These are phyloP conservation scores for Prosapia bicincta DNA, from an alignment of 2,888 invertebrate genomes.

Conservation along the genomic window DNA sequence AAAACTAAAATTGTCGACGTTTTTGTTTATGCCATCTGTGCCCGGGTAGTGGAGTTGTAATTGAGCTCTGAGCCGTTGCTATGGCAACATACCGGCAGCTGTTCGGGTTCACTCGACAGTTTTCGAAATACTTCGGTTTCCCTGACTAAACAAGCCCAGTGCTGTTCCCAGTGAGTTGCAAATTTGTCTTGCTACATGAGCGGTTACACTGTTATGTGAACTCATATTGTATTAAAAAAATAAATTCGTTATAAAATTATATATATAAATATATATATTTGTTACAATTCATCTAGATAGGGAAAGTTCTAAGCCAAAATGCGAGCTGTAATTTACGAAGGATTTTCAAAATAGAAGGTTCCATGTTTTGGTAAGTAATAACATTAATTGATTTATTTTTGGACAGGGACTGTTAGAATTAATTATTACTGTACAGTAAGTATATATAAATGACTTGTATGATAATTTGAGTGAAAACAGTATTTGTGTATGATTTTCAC, in stretches of 20 bases:
- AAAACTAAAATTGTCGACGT: not conserved
- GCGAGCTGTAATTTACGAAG: not conserved
- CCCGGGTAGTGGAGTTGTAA: not conserved
- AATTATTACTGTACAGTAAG: too few species aligned
- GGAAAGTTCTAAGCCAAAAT: not conserved
- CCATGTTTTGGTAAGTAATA: not conserved
- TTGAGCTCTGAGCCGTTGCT: not conserved
- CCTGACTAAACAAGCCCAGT: not conserved
- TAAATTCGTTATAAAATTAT: too few species aligned
- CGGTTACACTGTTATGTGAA: not conserved
- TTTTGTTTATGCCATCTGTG: not conserved
- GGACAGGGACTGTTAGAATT: too few species aligned
- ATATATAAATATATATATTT: not conserved
- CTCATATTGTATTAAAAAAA: not conserved
- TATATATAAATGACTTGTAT: too few species aligned
- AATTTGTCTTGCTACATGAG: not conserved
- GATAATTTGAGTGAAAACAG: too few species aligned
- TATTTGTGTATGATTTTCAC: too few species aligned
- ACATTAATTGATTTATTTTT: too few species aligned
- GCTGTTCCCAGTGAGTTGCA: not conserved
- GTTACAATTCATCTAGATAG: not conserved
- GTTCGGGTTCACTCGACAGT: not conserved
- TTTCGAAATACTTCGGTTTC: not conserved
- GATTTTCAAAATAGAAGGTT: not conserved
- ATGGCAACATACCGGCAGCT: not conserved